A percentile compares a stretch with the other conserved stretches of the same genome.
Evolutionary conservation across 2,888 invertebrate species (phyloP).

Genomic region (Hirtodrosophila trivittata): DNA sequence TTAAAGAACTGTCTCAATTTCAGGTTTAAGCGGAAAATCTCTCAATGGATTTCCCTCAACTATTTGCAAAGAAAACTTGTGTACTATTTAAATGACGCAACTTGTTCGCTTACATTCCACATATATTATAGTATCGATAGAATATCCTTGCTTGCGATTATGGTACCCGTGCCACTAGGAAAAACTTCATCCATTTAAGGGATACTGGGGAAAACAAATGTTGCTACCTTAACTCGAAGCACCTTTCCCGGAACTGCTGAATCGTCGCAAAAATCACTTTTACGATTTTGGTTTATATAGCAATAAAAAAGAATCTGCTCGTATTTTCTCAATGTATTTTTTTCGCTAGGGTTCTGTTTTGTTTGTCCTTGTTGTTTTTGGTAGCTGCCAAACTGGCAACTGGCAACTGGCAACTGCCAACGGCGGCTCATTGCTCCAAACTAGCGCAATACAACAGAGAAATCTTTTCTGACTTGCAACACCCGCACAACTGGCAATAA

Average conservation of each 20-base stretch:
- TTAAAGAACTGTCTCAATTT: background rate
- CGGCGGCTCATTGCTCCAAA: constrained; percentile 49
- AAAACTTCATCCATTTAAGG: constrained; percentile 34
- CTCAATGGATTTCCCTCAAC: background rate
- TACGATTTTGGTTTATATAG: constrained; percentile 77
- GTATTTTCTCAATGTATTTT: constrained; percentile 22
- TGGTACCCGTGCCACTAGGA: background rate
- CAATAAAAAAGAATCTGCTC: constrained; percentile 55
- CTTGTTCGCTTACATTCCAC: constrained; percentile 42
- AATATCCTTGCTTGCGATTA: constrained; percentile 25
- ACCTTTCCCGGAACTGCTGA: constrained; percentile 62
- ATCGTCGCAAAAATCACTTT: constrained; percentile 77
- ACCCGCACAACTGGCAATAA: background rate
- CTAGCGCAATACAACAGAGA: constrained; percentile 77
- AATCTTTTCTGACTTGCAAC: constrained; percentile 55
- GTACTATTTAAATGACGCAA: constrained; percentile 37
- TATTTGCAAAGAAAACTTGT: background rate
- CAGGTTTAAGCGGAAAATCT: too few relatives aligned
- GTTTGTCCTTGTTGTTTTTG: constrained; percentile 3
- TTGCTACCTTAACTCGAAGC: constrained; percentile 35
- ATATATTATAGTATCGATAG: constrained; percentile 41
- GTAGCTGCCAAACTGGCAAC: constrained; percentile 2
- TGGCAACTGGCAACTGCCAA: constrained; percentile 5
- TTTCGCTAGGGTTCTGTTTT: background rate
- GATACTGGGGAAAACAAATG: constrained; percentile 31